These are phyloP conservation scores for Carassius auratus DNA, from an alignment of 2,113 vertebrate species.

Conservation along the genomic window DNA sequence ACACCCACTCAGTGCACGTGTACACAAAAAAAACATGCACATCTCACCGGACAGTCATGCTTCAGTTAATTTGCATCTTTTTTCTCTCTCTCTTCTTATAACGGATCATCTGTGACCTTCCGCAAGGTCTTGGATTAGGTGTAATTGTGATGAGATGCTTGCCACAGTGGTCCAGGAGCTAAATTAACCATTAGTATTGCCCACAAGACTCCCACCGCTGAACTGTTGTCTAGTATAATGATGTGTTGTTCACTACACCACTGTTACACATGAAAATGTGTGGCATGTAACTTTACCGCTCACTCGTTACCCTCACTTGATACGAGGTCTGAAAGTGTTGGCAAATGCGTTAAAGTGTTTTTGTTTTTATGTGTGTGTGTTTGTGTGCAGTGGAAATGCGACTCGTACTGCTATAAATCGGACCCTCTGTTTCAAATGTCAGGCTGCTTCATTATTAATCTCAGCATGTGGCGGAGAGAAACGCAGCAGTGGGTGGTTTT, in stretches of 20 bases:
- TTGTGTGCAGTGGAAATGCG: slow-evolving; percentile 29
- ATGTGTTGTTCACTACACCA: slow-evolving; percentile 23
- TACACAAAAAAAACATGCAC: neutral
- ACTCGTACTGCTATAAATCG: neutral
- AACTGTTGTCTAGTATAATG: slow-evolving; percentile 51
- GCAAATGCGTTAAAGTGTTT: slow-evolving; percentile 1
- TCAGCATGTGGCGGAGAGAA: slow-evolving; percentile 34
- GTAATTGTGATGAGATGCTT: slow-evolving; percentile 72
- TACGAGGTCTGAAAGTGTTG: slow-evolving; percentile 13
- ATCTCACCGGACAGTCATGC: slow-evolving; percentile 60
- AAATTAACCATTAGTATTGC: slow-evolving; percentile 60
- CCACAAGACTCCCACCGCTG: slow-evolving; percentile 50
- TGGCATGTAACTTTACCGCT: slow-evolving; percentile 26
- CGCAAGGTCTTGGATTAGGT: slow-evolving; percentile 66
- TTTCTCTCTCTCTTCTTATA: slow-evolving; percentile 53
- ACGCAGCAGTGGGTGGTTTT: neutral
- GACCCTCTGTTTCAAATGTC: slow-evolving; percentile 26
- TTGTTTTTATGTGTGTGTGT: slow-evolving; percentile 43
- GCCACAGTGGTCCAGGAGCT: slow-evolving; percentile 59
- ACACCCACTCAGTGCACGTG: neutral
- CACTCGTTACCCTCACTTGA: slow-evolving; percentile 9
- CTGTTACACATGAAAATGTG: slow-evolving; percentile 16
- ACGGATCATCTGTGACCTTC: slow-evolving; percentile 67
- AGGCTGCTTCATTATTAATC: slow-evolving; percentile 44
- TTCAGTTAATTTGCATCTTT: slow-evolving; percentile 68